These are phyloP conservation scores for Platypus cylindrus DNA, from an alignment of 2,888 invertebrate genomes.

Conservation along the genomic window DNA sequence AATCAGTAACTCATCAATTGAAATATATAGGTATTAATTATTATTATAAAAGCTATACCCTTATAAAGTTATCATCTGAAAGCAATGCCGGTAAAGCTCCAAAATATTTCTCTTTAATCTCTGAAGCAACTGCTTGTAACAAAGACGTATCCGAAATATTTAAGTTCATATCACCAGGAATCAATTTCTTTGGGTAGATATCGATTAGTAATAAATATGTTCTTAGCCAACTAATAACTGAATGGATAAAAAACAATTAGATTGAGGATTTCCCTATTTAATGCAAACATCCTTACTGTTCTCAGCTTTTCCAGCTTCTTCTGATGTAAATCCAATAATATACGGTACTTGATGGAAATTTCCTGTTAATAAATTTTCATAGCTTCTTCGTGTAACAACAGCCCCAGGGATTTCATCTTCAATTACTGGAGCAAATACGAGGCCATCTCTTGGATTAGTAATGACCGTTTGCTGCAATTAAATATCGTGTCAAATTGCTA, in stretches of 20 bases:
- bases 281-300: conserved; percentile 6
- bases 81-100: conserved; percentile 11
- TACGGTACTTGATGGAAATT: conserved; percentile 30
- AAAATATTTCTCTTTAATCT: conserved; percentile 15
- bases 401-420: conserved; percentile 16
- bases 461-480: conserved; percentile 22
- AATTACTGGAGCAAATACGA: conserved; percentile 16
- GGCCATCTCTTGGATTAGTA: conserved; percentile 15
- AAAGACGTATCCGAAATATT: not conserved
- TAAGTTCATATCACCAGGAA: conserved; percentile 24
- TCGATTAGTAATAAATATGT: conserved; percentile 34
- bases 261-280: not conserved
- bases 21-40: not conserved
- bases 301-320: conserved; percentile 11
- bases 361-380: conserved; percentile 15
- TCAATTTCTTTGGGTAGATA: conserved; percentile 35
- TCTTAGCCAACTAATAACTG: conserved; percentile 33
- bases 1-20: not conserved
- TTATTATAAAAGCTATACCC: conserved; percentile 6
- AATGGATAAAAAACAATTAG: conserved; percentile 7
- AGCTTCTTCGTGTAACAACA: conserved; percentile 15
- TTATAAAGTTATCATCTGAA: conserved; percentile 11
- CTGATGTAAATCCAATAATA: conserved; percentile 39
- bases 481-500: too few relatives aligned
- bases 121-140: conserved; percentile 3